Evolutionary conservation across 2,888 invertebrate genomes (phyloP).

Genomic region (Drosophila aldrichi): DNA sequence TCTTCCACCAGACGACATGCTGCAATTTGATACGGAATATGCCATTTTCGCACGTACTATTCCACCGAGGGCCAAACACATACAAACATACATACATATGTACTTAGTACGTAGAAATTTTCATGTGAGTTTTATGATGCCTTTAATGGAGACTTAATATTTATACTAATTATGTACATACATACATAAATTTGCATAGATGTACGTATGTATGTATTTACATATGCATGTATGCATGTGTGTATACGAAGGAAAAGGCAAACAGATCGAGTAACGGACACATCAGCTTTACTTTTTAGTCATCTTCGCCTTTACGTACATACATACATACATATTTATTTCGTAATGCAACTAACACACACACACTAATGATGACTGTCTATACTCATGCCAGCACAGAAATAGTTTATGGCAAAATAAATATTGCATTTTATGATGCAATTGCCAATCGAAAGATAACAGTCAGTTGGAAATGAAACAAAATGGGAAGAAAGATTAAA

Average conservation of each 20-base stretch:
- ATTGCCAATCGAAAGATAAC: slow-evolving; percentile 32
- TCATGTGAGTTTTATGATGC: neutral
- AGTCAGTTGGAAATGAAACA: slow-evolving; percentile 13
- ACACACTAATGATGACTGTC: neutral
- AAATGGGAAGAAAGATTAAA: neutral
- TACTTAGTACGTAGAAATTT: neutral
- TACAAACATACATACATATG: neutral
- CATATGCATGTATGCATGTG: too few relatives aligned
- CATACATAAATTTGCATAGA: too few relatives aligned
- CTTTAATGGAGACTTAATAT: too few relatives aligned
- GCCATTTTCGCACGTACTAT: slow-evolving; percentile 32
- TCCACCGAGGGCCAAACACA: neutral
- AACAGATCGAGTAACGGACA: slow-evolving; percentile 4
- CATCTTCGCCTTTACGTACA: neutral
- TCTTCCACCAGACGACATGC: slow-evolving; percentile 12
- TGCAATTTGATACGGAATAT: slow-evolving; percentile 31
- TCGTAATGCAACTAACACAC: neutral
- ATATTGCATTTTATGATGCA: slow-evolving; percentile 32
- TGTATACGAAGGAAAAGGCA: neutral
- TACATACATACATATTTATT: neutral
- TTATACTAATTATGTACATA: too few relatives aligned
- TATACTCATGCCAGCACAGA: neutral
- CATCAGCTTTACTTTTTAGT: neutral
- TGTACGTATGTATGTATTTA: too few relatives aligned
- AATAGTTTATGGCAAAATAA: neutral